Percentiles rank a stretch among this genome's conserved stretches.
These are phyloP conservation scores for Tenrec ecaudatus DNA, from an alignment of 2,113 vertebrate genomes.

Conservation along the genomic window DNA sequence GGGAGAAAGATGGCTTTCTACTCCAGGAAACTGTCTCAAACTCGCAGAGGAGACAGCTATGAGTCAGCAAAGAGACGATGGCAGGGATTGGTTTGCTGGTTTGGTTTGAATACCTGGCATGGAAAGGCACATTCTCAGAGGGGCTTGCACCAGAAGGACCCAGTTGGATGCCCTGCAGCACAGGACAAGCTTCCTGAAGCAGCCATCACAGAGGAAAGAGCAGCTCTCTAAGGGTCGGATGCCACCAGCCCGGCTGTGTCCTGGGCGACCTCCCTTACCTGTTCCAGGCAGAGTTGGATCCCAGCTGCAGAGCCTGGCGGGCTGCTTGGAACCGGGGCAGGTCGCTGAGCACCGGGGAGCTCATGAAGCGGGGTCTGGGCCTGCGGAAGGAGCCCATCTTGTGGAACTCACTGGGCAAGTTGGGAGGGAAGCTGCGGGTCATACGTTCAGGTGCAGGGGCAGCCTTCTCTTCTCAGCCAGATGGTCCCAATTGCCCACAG, in stretches of 20 bases:
- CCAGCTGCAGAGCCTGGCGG: constrained; percentile 90
- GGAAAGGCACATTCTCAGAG: not conserved
- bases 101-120: too few relatives aligned
- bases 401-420: constrained; percentile 74
- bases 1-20: too few relatives aligned
- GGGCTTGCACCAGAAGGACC: not conserved
- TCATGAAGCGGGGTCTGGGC: constrained; percentile 95
- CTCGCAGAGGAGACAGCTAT: too few relatives aligned
- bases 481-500: not conserved
- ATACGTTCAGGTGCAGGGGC: constrained; percentile 78
- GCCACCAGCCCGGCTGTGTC: not conserved
- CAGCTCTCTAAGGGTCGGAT: not conserved
- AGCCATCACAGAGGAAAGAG: not conserved
- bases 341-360: constrained; percentile 96
- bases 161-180: not conserved
- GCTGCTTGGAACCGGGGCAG: constrained; percentile 91
- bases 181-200: not conserved
- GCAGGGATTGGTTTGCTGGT: too few relatives aligned
- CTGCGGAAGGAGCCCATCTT: constrained; percentile 90
- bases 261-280: constrained; percentile 85
- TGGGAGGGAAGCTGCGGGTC: constrained; percentile 82
- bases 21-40: too few relatives aligned
- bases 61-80: too few relatives aligned
- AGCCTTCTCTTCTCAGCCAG: constrained; percentile 58
- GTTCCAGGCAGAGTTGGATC: constrained; percentile 96